phyloP scores from a whole-genome alignment of 2,888 invertebrate genomes.

The Chironomus riparius region DNA sequence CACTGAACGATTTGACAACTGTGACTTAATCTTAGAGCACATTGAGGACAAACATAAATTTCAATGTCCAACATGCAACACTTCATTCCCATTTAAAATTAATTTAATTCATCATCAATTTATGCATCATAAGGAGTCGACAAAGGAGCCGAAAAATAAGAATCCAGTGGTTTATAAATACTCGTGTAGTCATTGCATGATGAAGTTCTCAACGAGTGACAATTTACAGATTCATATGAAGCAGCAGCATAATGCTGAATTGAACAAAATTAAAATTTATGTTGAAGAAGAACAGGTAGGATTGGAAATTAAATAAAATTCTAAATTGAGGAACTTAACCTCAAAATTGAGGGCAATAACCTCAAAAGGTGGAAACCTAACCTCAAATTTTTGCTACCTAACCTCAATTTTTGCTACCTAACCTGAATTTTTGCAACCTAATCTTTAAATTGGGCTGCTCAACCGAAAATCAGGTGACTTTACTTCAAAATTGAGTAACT shows the following conservation, averaged over 20 bases:
- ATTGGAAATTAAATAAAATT: neutral
- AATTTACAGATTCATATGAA: neutral
- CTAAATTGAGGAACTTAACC: no score
- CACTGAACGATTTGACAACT: neutral
- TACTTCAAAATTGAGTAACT: no score
- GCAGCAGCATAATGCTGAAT: neutral
- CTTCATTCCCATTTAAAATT: neutral
- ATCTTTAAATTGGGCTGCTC: no score
- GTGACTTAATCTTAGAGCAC: neutral
- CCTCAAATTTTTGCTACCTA: no score
- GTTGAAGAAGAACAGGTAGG: neutral
- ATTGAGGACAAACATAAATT: neutral
- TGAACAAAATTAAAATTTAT: neutral
- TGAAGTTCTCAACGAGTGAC: neutral
- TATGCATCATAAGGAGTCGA: neutral
- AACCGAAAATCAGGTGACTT: no score
- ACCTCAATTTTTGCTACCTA: no score
- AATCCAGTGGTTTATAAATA: neutral
- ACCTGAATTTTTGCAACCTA: no score
- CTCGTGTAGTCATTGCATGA: neutral
- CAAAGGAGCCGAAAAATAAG: neutral
- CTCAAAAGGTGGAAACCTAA: no score
- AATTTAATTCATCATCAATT: neutral
- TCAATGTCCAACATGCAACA: neutral
- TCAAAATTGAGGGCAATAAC: no score